Evolutionary conservation across 1,140 invertebrate genomes (phyloP).

Genomic region (Chironomus striatipennis): DNA sequence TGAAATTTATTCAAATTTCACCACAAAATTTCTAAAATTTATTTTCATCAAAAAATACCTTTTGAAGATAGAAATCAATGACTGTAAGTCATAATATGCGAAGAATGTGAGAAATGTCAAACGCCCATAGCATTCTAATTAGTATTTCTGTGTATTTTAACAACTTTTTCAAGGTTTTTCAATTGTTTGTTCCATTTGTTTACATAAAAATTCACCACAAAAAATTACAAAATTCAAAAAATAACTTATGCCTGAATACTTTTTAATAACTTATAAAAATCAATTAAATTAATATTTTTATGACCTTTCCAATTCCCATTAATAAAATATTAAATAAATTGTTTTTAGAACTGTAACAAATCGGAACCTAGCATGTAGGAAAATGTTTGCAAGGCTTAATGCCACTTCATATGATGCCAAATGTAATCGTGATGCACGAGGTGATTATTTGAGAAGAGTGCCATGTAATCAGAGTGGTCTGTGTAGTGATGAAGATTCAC

Average conservation of each 20-base stretch:
- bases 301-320: neutral
- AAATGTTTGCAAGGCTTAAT: conserved; percentile 79
- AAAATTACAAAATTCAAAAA: neutral
- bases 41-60: no score
- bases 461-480: conserved; percentile 71
- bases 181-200: no score
- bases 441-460: conserved; percentile 79
- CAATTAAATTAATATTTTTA: neutral
- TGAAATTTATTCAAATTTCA: no score
- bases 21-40: no score
- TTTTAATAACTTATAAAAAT: neutral
- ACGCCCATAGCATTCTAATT: no score
- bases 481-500: conserved; percentile 80
- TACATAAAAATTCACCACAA: no score
- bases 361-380: conserved; percentile 60
- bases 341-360: conserved; percentile 33
- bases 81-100: no score
- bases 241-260: neutral
- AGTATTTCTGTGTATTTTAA: no score
- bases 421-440: conserved; percentile 63
- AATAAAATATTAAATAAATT: neutral
- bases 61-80: no score
- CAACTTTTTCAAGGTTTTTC: no score
- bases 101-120: no score
- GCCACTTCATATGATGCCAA: conserved; percentile 72